phyloP scores from a whole-genome alignment of 1,140 invertebrate genomes.

The Ceratosolen solmsi region DNA sequence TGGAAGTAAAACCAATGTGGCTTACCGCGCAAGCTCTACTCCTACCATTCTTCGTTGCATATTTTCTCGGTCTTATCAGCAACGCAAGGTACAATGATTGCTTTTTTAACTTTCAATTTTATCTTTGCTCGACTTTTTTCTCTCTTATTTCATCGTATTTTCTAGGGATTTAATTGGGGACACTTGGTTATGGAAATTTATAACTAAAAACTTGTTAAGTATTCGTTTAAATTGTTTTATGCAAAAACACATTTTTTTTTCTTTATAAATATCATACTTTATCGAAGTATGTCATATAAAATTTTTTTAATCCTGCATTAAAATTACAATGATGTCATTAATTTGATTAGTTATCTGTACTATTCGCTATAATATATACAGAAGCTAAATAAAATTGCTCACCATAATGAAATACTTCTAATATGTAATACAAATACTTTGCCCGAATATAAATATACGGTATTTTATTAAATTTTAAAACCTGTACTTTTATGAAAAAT shows the following conservation, averaged over 20 bases:
- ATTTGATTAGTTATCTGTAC: too few relatives aligned
- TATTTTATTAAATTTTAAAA: background rate
- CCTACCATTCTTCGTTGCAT: conserved; percentile 49
- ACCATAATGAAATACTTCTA: too few relatives aligned
- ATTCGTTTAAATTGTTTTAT: too few relatives aligned
- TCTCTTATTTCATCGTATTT: background rate
- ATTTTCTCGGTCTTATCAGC: conserved; percentile 56
- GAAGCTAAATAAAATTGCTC: too few relatives aligned
- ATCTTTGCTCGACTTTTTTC: background rate
- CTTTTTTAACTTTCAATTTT: conserved; percentile 39
- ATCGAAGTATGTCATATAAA: too few relatives aligned
- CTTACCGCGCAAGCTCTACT: conserved; percentile 34
- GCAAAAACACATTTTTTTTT: too few relatives aligned
- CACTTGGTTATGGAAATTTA: background rate
- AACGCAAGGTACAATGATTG: conserved; percentile 52
- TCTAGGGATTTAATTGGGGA: background rate
- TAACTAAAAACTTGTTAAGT: background rate
- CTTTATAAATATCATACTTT: too few relatives aligned
- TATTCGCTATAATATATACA: too few relatives aligned
- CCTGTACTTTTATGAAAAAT: background rate
- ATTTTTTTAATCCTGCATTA: too few relatives aligned
- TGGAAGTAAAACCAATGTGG: conserved; percentile 47
- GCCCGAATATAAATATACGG: too few relatives aligned
- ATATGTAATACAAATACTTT: too few relatives aligned
- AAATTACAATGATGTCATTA: too few relatives aligned